A percentile compares a stretch with the other conserved stretches of the same genome.
These are phyloP conservation scores for Melolontha melolontha DNA, from an alignment of 2,888 invertebrate genomes.

Conservation along the genomic window DNA sequence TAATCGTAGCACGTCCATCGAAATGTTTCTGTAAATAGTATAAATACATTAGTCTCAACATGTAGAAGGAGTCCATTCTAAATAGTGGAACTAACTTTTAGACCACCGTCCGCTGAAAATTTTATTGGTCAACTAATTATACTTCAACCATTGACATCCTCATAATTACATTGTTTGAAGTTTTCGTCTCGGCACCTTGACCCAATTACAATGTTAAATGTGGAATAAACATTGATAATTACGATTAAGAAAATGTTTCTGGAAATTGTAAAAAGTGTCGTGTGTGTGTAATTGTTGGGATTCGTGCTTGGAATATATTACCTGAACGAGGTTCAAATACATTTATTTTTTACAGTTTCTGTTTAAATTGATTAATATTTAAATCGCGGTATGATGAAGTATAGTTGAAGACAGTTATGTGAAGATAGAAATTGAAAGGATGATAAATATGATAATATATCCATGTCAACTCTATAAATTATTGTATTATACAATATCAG, in stretches of 20 bases:
- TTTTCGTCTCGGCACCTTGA: constrained; percentile 39
- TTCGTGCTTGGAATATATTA: constrained; percentile 18
- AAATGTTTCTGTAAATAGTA: constrained; percentile 8
- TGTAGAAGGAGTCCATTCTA: constrained; percentile 1
- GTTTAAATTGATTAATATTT: constrained; percentile 11
- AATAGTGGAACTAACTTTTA: constrained; percentile 5
- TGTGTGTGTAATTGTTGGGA: constrained; percentile 11
- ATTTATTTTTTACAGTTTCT: constrained; percentile 4
- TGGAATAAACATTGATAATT: constrained; percentile 24
- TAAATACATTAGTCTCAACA: constrained; percentile 10
- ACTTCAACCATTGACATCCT: constrained; percentile 45
- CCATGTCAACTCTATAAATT: no score
- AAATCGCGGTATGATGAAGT: constrained; percentile 16
- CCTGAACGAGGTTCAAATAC: background rate
- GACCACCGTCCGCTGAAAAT: constrained; percentile 6
- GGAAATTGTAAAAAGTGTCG: constrained; percentile 34
- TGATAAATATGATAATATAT: background rate
- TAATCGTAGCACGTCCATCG: constrained; percentile 23
- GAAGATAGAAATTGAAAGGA: constrained; percentile 10
- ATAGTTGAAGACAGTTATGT: background rate
- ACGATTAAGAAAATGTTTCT: constrained; percentile 33
- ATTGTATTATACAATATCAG: no score
- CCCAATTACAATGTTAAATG: constrained; percentile 39
- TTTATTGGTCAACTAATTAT: constrained; percentile 36
- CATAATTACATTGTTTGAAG: constrained; percentile 43